These are phyloP conservation scores for Antennarius striatus DNA, from an alignment of 2,113 vertebrate species.

Conservation along the genomic window DNA sequence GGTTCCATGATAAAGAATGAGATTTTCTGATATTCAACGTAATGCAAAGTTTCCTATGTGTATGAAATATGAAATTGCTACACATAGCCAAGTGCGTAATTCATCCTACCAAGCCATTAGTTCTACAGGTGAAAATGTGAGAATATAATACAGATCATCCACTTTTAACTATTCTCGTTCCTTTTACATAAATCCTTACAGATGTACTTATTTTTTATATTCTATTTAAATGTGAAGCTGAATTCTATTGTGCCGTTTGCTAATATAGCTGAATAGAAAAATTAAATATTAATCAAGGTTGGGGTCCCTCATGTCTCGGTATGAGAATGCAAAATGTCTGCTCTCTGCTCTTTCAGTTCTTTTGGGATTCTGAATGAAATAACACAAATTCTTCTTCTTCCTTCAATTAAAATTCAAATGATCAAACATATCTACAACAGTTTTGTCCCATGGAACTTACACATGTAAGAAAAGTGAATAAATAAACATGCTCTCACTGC, in stretches of 20 bases:
- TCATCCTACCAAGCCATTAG: not conserved
- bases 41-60: not conserved
- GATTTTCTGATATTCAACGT: too few relatives aligned
- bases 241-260: conserved; percentile 15
- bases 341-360: conserved; percentile 33
- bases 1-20: too few relatives aligned
- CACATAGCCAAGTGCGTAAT: not conserved
- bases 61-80: too few relatives aligned
- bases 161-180: not conserved
- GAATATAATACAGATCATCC: not conserved
- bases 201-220: not conserved
- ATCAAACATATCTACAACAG: conserved; percentile 43
- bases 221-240: conserved; percentile 3
- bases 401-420: conserved; percentile 34
- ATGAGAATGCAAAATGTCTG: conserved; percentile 43
- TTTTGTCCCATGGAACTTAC: conserved; percentile 28
- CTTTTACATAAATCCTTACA: too few relatives aligned
- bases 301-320: conserved; percentile 32
- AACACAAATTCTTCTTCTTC: conserved; percentile 15
- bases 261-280: conserved; percentile 47
- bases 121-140: not conserved
- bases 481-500: conserved; percentile 9
- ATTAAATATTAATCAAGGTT: conserved; percentile 72
- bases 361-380: conserved; percentile 34
- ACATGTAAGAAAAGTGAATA: conserved; percentile 18